Base-by-base conservation (phyloP, 2,888 invertebrate species). In the Desoria tigrina region DNA sequence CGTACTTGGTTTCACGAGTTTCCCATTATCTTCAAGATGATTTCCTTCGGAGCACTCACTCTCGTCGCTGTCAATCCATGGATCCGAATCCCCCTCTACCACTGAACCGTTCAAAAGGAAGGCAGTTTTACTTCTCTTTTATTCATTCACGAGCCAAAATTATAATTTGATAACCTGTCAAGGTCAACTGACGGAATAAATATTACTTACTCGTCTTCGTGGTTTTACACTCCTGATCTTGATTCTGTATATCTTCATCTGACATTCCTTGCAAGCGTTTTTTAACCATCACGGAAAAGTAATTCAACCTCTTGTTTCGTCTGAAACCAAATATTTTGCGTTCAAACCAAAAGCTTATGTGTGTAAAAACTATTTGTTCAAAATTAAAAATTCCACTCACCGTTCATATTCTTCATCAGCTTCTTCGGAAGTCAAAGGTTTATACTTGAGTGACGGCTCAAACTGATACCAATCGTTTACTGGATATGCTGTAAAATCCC, bases 401-500 rank as follows among this genome's bases (percentile, higher is more conserved):
- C 28, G 3, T 42, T 57, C 24, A 18, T 18, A 57, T 11, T 37
- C 39, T 42, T 42, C 42, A 14, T 57, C 57, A 37, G 57, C 57
- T 39, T 57, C 57, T 23, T 57, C 57, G 3, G 4, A 7, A n/a
- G 39, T 57, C 23, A 57, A 39, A 6, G 57, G 2, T 23, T 57
- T 57, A 23, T 37, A 23, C 42, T 57, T 57, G 7, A 16, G 16
- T 4, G 6, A n/a, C 3, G 32, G 57, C 21, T 39, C 57, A 42
- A 57, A 57, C 11, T 9, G 14, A 18, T 18, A 23, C 57, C 57
- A 57, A 7, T 57, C 39, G n/a, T 39, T 37, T 39, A 57, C 57
- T 16, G 57, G 57, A 39, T 57, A 21, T 7, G 57, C 57, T n/a
- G 11, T n/a, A 3, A 39, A 39, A 21, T 6, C 16, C n/a, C 57